Conservation (phyloP, 2,113 vertebrate species). For the Felis catus region F.catus_Fca126_mat1.0 CM031414.1:89726501-89727000, state of each 20-base stretch:
- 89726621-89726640: background rate
- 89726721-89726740: background rate
- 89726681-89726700: background rate
- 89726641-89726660: background rate
- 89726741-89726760: background rate
- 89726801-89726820: background rate
- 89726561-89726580: background rate
- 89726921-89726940: background rate
- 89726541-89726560: background rate
- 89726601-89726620: background rate
- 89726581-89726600: background rate
- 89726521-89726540: background rate
- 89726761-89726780: background rate
- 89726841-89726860: background rate
- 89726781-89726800: background rate
- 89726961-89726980: background rate
- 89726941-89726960: slow-evolving; percentile 30
- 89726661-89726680: background rate
- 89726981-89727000: background rate
- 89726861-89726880: background rate
- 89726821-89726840: background rate
- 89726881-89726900: slow-evolving; percentile 1
- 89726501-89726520: background rate
- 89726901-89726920: slow-evolving; percentile 26
- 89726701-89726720: background rate